Conservation (phyloP, 2,797 vertebrate genomes). For the Megalops cyprinoides region DNA sequence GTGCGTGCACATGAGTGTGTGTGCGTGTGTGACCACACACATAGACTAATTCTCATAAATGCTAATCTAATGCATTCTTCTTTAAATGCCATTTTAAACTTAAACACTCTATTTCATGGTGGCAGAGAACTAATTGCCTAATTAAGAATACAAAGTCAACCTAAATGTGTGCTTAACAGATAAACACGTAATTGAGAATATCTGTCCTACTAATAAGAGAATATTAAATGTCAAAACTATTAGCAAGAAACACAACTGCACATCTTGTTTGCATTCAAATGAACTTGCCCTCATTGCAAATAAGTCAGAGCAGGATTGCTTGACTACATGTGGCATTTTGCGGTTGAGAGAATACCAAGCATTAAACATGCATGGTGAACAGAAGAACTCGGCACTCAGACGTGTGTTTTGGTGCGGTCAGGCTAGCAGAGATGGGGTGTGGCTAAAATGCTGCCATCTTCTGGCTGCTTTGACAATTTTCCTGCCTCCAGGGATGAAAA, state of each 20-base stretch:
- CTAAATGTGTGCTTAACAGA: slow-evolving; percentile 52
- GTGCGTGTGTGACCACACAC: too few species aligned
- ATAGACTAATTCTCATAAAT: too few species aligned
- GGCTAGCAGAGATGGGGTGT: too few species aligned
- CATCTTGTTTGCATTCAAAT: background rate
- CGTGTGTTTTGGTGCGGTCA: too few species aligned
- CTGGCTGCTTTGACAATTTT: too few species aligned
- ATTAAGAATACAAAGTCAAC: slow-evolving; percentile 51
- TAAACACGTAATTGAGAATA: slow-evolving; percentile 33
- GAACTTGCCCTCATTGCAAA: background rate
- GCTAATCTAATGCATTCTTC: background rate
- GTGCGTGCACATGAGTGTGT: too few species aligned
- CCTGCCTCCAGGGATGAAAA: too few species aligned
- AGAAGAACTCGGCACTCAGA: background rate
- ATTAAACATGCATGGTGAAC: background rate
- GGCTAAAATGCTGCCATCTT: too few species aligned
- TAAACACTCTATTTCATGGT: slow-evolving; percentile 38
- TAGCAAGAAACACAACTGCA: background rate
- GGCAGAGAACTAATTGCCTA: slow-evolving; percentile 50
- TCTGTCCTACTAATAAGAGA: slow-evolving; percentile 5
- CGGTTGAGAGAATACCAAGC: background rate
- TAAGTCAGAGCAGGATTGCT: background rate
- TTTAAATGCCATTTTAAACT: slow-evolving; percentile 24
- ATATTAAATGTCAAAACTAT: slow-evolving; percentile 12
- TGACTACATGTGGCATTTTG: slow-evolving; percentile 20